Evolutionary conservation across 2,113 vertebrate genomes (phyloP).

Genomic region (Austrofundulus limnaeus): DNA sequence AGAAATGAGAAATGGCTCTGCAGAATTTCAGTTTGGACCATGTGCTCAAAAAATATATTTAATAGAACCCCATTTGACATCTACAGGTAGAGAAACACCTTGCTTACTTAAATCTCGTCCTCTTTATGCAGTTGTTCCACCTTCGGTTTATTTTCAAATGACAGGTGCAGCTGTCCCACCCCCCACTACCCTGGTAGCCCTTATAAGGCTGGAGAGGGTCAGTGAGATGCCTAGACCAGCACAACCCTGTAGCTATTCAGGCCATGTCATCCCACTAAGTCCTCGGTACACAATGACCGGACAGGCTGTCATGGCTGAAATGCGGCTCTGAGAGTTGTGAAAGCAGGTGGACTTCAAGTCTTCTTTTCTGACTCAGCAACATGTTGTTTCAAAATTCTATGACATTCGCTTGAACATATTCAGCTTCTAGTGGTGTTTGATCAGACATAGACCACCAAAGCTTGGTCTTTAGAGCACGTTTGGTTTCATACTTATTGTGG

Average conservation of each 20-base stretch:
- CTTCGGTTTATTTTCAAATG: constrained; percentile 72
- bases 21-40: too few species aligned
- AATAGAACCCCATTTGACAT: constrained; percentile 32
- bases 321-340: constrained; percentile 63
- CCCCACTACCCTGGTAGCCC: constrained; percentile 50
- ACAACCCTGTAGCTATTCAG: constrained; percentile 68
- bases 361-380: constrained; percentile 37
- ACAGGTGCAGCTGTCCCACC: constrained; percentile 76
- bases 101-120: constrained; percentile 64
- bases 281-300: constrained; percentile 70
- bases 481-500: constrained; percentile 39
- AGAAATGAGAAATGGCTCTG: too few species aligned
- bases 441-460: background rate
- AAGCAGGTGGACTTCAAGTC: constrained; percentile 75
- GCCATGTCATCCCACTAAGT: constrained; percentile 70
- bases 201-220: constrained; percentile 68
- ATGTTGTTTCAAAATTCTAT: background rate
- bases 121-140: constrained; percentile 34
- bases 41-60: too few species aligned
- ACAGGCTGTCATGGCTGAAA: constrained; percentile 68
- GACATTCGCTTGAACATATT: background rate
- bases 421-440: background rate
- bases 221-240: constrained; percentile 70
- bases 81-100: constrained; percentile 64
- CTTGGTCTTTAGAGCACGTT: constrained; percentile 9